Evolutionary conservation across 2,113 vertebrate genomes (phyloP), one percentile per base, ranked within the genome.

Genomic region (Tetrao urogallus): DNA sequence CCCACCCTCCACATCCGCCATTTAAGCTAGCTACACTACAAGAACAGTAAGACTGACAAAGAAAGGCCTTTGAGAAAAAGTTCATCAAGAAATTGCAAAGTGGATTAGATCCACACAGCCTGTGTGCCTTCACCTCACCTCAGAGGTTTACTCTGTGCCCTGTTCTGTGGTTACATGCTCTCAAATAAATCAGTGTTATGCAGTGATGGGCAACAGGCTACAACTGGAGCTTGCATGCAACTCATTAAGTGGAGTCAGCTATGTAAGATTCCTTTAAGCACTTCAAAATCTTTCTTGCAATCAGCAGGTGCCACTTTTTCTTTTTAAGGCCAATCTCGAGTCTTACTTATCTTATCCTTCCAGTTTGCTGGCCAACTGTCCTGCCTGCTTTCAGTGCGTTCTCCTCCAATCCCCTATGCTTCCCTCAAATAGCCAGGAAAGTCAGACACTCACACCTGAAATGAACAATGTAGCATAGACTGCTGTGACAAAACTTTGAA

Each of bases 101-200:
- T 14, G 4, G 13, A 64, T 10, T 34, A 38, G 12, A 90, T 9
- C 28, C 28, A 76, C 0, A 1, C 6, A 40, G 54, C 42, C 72
- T 40, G 16, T 3, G 3, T 32, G 52, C 47, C 48, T 58, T 45
- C 0, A 0, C 36, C 32, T 71, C 38, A 47, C 8, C 36, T 65
- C 65, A 60, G 36, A 61, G 48, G 48, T 61, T 28, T 40, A 78
- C 57, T 81, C 42, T 64, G 30, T 30, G 28, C 52, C 20, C 85
- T n/a, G 2, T 82, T 65, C n/a, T 73, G 9, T 2, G 14, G 45
- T 22, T 43, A 92, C 57, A 71, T 9, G 3, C 52, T 71, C 65
- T 86, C 38, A 58, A 48, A 91, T 30, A 85, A 87, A 86, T 42
- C 42, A 61, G 71, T 27, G 34, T 74, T 75, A 65, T 2, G 4